Evolutionary conservation across 2,113 vertebrate genomes (phyloP).

Genomic region (Promerops cafer): DNA sequence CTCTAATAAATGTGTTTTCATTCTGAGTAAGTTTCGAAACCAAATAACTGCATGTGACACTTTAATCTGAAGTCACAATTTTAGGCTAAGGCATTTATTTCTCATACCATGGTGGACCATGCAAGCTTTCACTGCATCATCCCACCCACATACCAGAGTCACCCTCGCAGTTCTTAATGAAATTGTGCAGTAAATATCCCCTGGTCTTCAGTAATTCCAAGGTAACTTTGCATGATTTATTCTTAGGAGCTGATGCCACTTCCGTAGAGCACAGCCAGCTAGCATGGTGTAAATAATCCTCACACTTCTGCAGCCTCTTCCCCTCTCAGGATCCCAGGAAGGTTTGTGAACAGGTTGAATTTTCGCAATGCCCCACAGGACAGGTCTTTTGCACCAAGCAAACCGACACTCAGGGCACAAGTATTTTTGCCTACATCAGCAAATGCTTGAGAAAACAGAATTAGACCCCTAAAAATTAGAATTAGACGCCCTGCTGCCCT

Average conservation of each 20-base stretch:
- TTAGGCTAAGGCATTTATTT: constrained; percentile 38
- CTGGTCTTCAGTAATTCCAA: background rate
- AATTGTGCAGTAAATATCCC: background rate
- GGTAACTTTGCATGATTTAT: background rate
- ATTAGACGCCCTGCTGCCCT: background rate
- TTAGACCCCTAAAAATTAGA: background rate
- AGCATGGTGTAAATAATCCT: background rate
- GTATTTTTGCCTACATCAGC: background rate
- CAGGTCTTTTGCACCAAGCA: background rate
- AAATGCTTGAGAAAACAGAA: background rate
- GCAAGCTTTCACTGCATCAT: background rate
- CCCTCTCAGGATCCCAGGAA: background rate
- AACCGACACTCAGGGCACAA: accelerated
- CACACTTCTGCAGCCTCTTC: background rate
- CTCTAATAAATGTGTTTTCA: constrained; percentile 67
- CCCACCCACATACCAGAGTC: background rate
- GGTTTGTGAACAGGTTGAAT: background rate
- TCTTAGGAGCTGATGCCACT: background rate
- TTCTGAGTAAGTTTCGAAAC: constrained; percentile 60
- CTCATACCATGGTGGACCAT: background rate
- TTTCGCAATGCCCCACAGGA: background rate
- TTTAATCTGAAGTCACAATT: constrained; percentile 50
- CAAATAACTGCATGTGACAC: constrained; percentile 51
- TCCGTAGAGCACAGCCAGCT: background rate
- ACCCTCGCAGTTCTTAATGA: background rate